Conservation (phyloP, 2,797 vertebrate species). For the Pterois miles region DNA sequence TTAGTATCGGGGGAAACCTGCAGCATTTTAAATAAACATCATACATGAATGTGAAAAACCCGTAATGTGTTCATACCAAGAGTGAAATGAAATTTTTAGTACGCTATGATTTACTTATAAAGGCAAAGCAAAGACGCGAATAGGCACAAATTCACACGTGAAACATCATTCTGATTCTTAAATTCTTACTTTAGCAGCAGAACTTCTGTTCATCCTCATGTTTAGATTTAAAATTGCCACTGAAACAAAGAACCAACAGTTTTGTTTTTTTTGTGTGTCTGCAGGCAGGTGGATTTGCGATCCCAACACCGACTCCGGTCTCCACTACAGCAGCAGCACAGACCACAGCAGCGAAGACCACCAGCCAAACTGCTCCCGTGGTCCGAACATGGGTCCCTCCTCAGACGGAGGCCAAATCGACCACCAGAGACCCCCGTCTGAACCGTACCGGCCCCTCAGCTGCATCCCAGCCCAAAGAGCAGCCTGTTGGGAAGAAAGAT, state of each 20-base stretch:
- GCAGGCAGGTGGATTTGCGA: slow-evolving; percentile 88
- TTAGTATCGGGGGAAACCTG: no score
- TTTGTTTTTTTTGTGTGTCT: neutral
- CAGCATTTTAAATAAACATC: no score
- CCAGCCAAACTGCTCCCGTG: slow-evolving; percentile 53
- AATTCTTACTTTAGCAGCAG: no score
- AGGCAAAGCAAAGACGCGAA: no score
- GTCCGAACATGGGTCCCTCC: slow-evolving; percentile 78
- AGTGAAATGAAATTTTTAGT: no score
- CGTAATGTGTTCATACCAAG: no score
- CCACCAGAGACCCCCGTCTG: slow-evolving; percentile 93
- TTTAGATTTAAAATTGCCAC: neutral
- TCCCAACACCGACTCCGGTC: slow-evolving; percentile 74
- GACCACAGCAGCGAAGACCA: slow-evolving; percentile 69
- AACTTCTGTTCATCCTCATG: neutral
- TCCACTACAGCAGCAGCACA: slow-evolving; percentile 66
- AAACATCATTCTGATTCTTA: no score
- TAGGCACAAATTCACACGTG: no score
- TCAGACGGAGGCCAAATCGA: slow-evolving; percentile 85
- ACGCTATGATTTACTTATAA: no score
- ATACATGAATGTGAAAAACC: no score
- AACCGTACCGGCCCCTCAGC: slow-evolving; percentile 82
- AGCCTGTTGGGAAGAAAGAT: slow-evolving; percentile 84
- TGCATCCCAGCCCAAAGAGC: slow-evolving; percentile 87
- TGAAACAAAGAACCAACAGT: neutral